Conservation (phyloP, 2,113 vertebrate genomes). For the Cnemophilus loriae region DNA sequence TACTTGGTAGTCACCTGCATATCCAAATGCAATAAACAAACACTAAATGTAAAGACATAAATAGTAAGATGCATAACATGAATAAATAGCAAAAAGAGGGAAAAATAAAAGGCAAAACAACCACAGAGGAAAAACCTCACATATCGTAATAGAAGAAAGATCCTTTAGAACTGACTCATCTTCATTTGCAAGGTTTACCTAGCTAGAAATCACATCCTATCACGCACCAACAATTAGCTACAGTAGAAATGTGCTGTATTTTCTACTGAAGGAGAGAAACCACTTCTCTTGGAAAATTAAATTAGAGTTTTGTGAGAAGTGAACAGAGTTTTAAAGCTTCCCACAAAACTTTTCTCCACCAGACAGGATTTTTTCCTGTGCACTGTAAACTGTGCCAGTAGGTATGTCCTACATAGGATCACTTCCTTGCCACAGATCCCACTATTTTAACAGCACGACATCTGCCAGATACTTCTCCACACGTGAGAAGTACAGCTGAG, state of each 20-base stretch:
- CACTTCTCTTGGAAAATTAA: neutral
- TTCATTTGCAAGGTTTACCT: neutral
- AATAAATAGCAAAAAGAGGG: neutral
- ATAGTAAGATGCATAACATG: neutral
- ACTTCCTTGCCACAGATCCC: neutral
- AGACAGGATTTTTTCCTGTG: neutral
- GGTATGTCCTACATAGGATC: neutral
- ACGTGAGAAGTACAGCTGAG: rapidly evolving
- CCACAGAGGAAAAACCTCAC: rapidly evolving
- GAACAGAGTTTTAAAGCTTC: neutral
- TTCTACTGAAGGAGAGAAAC: neutral
- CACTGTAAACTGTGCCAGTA: neutral
- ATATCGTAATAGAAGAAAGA: neutral
- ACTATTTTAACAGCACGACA: neutral
- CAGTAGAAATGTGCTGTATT: neutral
- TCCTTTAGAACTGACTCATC: neutral
- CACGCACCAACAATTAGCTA: neutral
- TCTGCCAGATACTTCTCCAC: neutral
- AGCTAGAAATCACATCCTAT: neutral
- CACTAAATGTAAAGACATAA: neutral
- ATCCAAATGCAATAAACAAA: neutral
- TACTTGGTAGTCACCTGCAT: neutral
- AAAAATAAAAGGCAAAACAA: neutral
- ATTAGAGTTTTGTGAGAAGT: neutral
- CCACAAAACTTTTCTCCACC: neutral